Evolutionary conservation across 2,113 vertebrate genomes (phyloP), one percentile per base, ranked within the genome.

Genomic region (Aviceda subcristata): DNA sequence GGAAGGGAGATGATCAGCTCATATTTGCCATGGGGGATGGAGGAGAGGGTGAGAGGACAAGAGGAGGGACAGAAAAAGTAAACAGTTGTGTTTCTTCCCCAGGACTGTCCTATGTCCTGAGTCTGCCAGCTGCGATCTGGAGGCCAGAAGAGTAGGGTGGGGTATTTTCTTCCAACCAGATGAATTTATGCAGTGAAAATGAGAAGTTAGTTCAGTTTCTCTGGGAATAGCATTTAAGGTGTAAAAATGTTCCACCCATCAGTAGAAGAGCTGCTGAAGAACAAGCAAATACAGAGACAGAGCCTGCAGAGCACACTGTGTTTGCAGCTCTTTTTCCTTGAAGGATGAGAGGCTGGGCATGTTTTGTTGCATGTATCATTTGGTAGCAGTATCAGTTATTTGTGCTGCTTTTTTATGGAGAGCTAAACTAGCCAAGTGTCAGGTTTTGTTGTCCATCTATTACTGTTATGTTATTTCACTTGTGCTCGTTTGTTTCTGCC

Each of bases 201-300:
- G 80, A 94, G 73, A 64, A 76, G 51, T 81, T 34, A 56, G 73
- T 75, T 78, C 30, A 43, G 83, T 92, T 94, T 91, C 96, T 97
- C 69, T 94, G 96, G 95, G 97, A 95, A 91, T 96, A 97, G 36
- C 94, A 91, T 97, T 97, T 97, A 95, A 97, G 96, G 84, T 95
- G 86, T 95, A 69, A 95, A 96, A 87, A 72, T 0, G 26, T 89
- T 71, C 83, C 94, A 89, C 96, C 95, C 95, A 50, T 87, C 66
- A 46, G 17, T 41, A 82, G 2, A 81, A 57, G 72, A 86, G 88
- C 86, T 92, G 92, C 78, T 88, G 71, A 43, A 74, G 95, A 74
- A 12, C 1, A 2, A 45, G 69, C 69, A 66, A 88, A 41, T 34
- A 46, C 27, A 80, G 90, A 77, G 81, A 19, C 34, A 21, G 55